Conservation (phyloP, 2,113 vertebrate genomes). For the Passerina amoena region DNA sequence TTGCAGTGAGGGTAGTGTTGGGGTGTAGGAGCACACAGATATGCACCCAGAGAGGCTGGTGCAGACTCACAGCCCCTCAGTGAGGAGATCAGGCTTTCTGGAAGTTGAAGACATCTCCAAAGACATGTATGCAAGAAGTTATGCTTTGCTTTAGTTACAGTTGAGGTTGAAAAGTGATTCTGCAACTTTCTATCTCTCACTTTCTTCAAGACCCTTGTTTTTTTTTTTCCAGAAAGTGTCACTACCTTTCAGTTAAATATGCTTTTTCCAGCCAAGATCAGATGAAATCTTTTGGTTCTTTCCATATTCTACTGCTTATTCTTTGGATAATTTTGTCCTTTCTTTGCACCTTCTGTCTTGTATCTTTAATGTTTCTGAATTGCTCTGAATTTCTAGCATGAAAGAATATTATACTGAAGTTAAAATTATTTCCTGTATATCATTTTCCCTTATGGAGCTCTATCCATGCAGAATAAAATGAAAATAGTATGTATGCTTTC, state of each 20-base stretch:
- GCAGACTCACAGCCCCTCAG: neutral
- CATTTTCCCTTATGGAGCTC: neutral
- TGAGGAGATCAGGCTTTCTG: neutral
- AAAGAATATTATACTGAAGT: neutral
- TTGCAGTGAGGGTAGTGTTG: neutral
- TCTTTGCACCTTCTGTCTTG: neutral
- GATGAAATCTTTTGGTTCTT: neutral
- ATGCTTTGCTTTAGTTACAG: neutral
- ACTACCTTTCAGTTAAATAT: neutral
- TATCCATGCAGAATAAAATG: constrained; percentile 9
- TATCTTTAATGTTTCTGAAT: neutral
- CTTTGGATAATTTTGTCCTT: neutral
- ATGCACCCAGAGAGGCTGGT: neutral
- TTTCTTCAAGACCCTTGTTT: neutral
- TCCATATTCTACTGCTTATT: neutral
- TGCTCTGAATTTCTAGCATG: neutral
- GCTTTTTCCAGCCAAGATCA: neutral
- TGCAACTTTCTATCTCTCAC: neutral
- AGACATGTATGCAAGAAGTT: neutral
- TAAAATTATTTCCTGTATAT: constrained; percentile 3
- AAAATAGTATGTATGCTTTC: neutral
- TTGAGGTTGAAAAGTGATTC: neutral
- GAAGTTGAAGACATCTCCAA: neutral
- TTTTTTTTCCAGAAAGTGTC: neutral
- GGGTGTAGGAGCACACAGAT: neutral